These are phyloP conservation scores for Linurgus olivaceus DNA, from an alignment of 2,797 vertebrate genomes.

Conservation along the genomic window DNA sequence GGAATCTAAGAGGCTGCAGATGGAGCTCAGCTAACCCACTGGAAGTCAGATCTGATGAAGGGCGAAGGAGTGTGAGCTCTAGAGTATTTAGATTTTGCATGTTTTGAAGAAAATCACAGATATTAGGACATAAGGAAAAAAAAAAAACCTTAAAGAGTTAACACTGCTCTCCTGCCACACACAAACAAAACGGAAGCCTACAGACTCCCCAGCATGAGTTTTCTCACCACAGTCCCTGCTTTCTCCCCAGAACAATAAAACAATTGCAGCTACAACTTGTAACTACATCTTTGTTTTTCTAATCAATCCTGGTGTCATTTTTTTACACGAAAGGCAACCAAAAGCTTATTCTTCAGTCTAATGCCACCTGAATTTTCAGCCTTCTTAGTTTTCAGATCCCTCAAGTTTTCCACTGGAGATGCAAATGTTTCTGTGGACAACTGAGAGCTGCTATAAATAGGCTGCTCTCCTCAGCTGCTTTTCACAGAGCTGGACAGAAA, in stretches of 20 bases:
- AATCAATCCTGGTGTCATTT: neutral
- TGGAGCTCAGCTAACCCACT: neutral
- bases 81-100: neutral
- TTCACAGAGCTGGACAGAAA: neutral
- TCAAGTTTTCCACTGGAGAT: neutral
- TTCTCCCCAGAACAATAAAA: neutral
- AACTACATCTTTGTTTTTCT: neutral
- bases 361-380: neutral
- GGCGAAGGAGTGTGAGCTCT: fast-evolving
- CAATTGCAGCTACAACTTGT: neutral
- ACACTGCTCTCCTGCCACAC: neutral
- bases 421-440: neutral
- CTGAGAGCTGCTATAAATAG: neutral
- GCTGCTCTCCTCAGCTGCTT: neutral
- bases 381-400: neutral
- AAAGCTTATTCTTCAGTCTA: neutral
- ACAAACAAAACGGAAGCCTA: neutral
- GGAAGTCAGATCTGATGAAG: neutral
- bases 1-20: neutral
- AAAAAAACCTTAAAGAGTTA: neutral
- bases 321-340: neutral
- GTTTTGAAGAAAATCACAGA: neutral
- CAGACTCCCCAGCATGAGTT: fast-evolving
- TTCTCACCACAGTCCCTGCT: neutral
- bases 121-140: neutral